These are phyloP conservation scores for Sakesphorus luctuosus DNA, from an alignment of 2,113 vertebrate species.

Conservation along the genomic window DNA sequence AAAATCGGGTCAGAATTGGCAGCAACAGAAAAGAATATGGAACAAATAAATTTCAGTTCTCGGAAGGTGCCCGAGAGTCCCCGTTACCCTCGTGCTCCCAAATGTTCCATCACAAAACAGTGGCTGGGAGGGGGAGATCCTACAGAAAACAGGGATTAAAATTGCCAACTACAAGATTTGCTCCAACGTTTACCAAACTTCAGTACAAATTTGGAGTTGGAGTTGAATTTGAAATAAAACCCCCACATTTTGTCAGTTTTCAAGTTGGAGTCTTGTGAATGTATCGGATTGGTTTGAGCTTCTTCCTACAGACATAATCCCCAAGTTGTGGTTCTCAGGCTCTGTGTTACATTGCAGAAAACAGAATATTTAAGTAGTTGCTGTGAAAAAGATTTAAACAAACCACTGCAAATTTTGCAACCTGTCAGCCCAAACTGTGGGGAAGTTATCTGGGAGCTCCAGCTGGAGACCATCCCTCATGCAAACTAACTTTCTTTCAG, in stretches of 20 bases:
- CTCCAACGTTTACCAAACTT: neutral
- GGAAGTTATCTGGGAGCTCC: neutral
- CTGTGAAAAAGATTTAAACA: neutral
- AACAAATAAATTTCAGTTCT: neutral
- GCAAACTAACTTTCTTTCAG: neutral
- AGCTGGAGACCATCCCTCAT: neutral
- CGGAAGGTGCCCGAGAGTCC: rapidly evolving
- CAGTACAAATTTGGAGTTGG: neutral
- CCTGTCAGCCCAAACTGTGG: neutral
- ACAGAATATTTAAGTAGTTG: neutral
- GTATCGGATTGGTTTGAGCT: neutral
- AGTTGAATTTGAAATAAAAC: neutral
- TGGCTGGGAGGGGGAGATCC: neutral
- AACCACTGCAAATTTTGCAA: neutral
- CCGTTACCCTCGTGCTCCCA: neutral
- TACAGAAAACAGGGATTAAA: neutral
- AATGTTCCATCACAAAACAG: neutral
- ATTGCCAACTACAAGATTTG: neutral
- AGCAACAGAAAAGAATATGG: rapidly evolving
- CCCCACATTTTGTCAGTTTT: neutral
- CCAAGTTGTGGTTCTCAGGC: neutral
- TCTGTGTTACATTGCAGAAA: neutral
- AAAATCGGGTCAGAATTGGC: too few relatives aligned
- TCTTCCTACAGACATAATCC: neutral
- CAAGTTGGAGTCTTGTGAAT: neutral